Evolutionary conservation across 2,888 invertebrate species (phyloP).

Genomic region (Elmis aenea): DNA sequence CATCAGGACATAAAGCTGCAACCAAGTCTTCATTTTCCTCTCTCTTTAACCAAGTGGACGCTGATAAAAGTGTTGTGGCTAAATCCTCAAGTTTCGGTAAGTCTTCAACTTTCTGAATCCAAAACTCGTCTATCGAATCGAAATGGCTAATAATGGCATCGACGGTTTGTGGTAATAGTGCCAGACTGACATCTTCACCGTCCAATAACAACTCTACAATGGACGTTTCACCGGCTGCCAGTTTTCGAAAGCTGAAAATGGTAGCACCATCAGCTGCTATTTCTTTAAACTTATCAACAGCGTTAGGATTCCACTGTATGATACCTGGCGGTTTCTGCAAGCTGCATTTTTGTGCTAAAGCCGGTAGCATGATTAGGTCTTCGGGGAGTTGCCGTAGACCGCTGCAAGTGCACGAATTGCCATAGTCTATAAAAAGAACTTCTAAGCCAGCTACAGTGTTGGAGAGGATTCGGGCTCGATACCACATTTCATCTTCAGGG

Average conservation of each 20-base stretch:
- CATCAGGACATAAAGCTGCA: slow-evolving; percentile 43
- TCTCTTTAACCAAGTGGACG: slow-evolving; percentile 24
- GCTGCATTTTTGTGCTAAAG: slow-evolving; percentile 60
- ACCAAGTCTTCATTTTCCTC: slow-evolving; percentile 38
- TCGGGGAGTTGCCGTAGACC: slow-evolving; percentile 59
- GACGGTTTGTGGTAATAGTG: slow-evolving; percentile 44
- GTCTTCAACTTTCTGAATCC: slow-evolving; percentile 58
- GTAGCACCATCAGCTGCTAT: slow-evolving; percentile 65
- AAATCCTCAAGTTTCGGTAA: slow-evolving; percentile 52
- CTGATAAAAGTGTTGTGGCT: slow-evolving; percentile 56
- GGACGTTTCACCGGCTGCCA: slow-evolving; percentile 62
- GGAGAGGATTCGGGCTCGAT: slow-evolving; percentile 57
- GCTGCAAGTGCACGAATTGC: slow-evolving; percentile 59
- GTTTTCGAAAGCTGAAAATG: slow-evolving; percentile 62
- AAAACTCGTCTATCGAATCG: slow-evolving; percentile 65
- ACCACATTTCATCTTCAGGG: slow-evolving; percentile 63
- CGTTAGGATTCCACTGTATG: slow-evolving; percentile 59
- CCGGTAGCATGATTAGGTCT: slow-evolving; percentile 53
- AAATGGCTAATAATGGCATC: slow-evolving; percentile 59
- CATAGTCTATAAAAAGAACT: slow-evolving; percentile 66
- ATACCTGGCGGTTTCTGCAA: slow-evolving; percentile 50
- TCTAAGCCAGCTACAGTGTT: slow-evolving; percentile 55
- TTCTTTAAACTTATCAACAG: slow-evolving; percentile 61
- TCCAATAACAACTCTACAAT: slow-evolving; percentile 58
- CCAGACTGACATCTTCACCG: slow-evolving; percentile 59